phyloP scores from a whole-genome alignment of 2,797 vertebrate species.

The Coilia nasus region DNA sequence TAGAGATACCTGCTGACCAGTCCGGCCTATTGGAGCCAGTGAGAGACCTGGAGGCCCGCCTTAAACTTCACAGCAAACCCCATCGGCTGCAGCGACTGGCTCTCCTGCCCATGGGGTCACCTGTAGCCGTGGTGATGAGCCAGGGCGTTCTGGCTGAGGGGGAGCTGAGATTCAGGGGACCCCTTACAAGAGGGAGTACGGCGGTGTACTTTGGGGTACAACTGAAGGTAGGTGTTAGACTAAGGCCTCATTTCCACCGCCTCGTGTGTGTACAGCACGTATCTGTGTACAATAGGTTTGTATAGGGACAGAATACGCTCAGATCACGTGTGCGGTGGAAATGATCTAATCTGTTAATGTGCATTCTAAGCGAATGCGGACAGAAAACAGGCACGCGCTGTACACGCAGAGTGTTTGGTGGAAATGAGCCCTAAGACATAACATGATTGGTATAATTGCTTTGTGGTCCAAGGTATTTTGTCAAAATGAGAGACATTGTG shows the following conservation, averaged over 20 bases:
- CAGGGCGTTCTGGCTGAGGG: conserved; percentile 72
- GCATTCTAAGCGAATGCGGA: too few species aligned
- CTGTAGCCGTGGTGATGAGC: conserved; percentile 70
- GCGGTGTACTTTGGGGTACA: conserved; percentile 77
- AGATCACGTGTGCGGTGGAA: too few species aligned
- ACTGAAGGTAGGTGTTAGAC: conserved; percentile 68
- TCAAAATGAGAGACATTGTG: background rate
- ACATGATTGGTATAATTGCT: too few species aligned
- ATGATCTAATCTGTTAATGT: too few species aligned
- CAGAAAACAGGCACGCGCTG: too few species aligned
- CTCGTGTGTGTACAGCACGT: too few species aligned
- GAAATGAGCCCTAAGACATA: too few species aligned
- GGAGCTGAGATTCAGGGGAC: conserved; percentile 74
- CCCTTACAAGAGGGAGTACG: conserved; percentile 65
- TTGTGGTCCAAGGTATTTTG: too few species aligned
- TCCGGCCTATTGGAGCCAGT: conserved; percentile 75
- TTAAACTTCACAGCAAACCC: conserved; percentile 65
- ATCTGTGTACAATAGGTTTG: too few species aligned
- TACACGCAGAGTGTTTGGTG: too few species aligned
- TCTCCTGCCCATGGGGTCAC: conserved; percentile 56
- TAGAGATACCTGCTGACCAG: conserved; percentile 64
- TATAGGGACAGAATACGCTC: too few species aligned
- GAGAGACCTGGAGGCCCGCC: conserved; percentile 68
- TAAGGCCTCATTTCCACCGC: too few species aligned
- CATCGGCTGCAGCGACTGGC: conserved; percentile 65